These are phyloP conservation scores for Eretmochelys imbricata DNA, from an alignment of 2,113 vertebrate species.

Conservation along the genomic window DNA sequence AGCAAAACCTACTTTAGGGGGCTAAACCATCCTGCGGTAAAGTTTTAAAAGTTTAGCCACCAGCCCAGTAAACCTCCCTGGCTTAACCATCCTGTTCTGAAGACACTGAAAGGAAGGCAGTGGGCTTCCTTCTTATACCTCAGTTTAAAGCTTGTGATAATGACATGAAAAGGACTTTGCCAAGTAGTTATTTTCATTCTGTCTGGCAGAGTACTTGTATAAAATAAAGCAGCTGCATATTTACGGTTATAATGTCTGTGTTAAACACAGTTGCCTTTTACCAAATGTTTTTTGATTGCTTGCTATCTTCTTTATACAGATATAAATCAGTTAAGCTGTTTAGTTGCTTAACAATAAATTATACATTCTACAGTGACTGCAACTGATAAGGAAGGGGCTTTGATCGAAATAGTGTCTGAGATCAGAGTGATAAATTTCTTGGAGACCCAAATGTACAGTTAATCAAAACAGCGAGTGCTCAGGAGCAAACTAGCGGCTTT, in stretches of 20 bases:
- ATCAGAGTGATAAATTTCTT: constrained; percentile 12
- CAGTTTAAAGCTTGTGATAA: constrained; percentile 46
- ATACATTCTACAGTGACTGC: constrained; percentile 12
- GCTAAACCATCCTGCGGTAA: not conserved
- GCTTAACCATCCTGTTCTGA: constrained; percentile 1
- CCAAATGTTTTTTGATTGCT: constrained; percentile 16
- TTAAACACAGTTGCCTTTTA: not conserved
- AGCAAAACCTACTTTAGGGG: not conserved
- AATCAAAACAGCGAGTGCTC: not conserved
- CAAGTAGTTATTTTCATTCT: constrained; percentile 31
- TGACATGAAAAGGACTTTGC: constrained; percentile 26
- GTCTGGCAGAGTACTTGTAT: not conserved
- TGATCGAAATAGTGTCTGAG: constrained; percentile 37
- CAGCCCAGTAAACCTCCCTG: not conserved
- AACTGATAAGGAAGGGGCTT: not conserved
- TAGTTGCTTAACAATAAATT: constrained; percentile 42
- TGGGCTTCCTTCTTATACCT: constrained; percentile 16
- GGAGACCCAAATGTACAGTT: not conserved
- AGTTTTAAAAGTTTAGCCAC: constrained; percentile 27
- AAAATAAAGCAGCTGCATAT: constrained; percentile 8
- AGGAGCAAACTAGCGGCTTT: not conserved
- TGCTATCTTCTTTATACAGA: constrained; percentile 42
- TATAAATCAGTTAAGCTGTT: constrained; percentile 55
- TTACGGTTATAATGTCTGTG: accelerated
- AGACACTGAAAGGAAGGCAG: constrained; percentile 1